phyloP scores from a whole-genome alignment of 1,140 invertebrate genomes.

The Brachionus rotundiformis region DNA sequence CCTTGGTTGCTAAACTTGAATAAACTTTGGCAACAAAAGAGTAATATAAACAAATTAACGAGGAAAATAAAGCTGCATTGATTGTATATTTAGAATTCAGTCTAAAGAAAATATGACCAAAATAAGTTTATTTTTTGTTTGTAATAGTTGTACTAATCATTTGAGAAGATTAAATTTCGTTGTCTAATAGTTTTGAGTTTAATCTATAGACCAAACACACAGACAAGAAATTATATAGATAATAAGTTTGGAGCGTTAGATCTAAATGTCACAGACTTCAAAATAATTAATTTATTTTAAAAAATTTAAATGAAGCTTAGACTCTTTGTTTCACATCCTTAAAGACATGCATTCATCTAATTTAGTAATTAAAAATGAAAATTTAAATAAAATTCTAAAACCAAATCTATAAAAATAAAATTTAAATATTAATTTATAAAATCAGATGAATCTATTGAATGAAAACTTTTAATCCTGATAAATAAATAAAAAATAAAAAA shows the following conservation, averaged over 20 bases:
- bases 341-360: no score
- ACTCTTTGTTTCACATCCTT: no score
- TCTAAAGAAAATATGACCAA: background rate
- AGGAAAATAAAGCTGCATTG: background rate
- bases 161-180: constrained; percentile 35
- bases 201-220: constrained; percentile 12
- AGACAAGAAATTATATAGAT: constrained; percentile 35
- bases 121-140: constrained; percentile 28
- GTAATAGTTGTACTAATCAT: constrained; percentile 6
- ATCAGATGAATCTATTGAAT: no score
- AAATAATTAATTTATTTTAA: background rate
- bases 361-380: no score
- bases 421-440: no score
- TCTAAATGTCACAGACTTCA: constrained; percentile 23
- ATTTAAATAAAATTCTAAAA: no score
- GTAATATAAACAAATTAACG: background rate
- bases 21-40: background rate
- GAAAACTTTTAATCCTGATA: no score
- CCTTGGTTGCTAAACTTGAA: background rate
- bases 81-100: background rate
- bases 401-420: no score
- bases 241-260: background rate
- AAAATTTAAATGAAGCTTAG: background rate
- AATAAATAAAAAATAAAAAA: no score
- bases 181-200: background rate